These are phyloP conservation scores for Caenorhabditis zanzibari DNA, from an alignment of 2,888 invertebrate genomes.

Conservation along the genomic window DNA sequence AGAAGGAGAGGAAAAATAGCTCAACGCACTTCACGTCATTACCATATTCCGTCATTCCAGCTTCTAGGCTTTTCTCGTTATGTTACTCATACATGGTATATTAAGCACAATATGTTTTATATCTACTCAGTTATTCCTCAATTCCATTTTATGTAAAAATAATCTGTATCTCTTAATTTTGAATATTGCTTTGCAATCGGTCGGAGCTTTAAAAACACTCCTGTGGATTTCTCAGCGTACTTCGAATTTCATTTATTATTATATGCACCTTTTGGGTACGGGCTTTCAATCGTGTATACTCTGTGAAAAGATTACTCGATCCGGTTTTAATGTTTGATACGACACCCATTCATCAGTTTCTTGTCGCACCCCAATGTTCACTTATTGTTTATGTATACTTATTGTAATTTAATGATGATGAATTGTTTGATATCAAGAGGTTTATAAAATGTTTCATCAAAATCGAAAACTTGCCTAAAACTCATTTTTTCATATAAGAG, in stretches of 20 bases:
- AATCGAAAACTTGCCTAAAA: too few species aligned
- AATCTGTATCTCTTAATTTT: too few species aligned
- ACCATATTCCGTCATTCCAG: not conserved
- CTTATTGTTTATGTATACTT: not conserved
- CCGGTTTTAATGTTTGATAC: conserved; percentile 32
- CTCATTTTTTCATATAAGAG: too few species aligned
- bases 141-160: not conserved
- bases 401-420: not conserved
- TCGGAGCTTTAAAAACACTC: not conserved
- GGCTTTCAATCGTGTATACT: conserved; percentile 26
- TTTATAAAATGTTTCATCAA: too few species aligned
- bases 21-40: not conserved
- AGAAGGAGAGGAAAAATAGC: conserved; percentile 26
- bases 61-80: not conserved
- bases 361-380: not conserved
- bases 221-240: not conserved
- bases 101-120: not conserved
- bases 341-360: not conserved
- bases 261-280: conserved; percentile 38
- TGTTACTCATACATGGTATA: conserved; percentile 19
- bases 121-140: not conserved
- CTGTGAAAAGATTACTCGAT: conserved; percentile 31
- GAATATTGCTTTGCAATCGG: too few species aligned
- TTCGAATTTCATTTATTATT: not conserved
- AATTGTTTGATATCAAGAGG: not conserved